Base-by-base conservation (phyloP, 2,888 invertebrate genomes). In the Polyploca ridens region DNA sequence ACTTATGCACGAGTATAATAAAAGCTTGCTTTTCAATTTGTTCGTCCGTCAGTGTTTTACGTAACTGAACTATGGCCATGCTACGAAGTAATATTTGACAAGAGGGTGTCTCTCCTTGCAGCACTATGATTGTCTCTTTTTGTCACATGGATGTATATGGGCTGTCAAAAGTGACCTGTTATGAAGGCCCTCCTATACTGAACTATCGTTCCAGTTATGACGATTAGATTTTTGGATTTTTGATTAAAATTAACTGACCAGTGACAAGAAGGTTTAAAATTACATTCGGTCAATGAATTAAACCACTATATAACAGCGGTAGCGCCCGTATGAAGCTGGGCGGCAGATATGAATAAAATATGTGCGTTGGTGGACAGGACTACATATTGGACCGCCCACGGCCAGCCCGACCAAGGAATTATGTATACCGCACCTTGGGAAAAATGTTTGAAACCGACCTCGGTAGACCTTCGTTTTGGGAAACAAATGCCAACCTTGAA, bases 271-370 rank as follows among this genome's bases (percentile, higher is more conserved):
- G 27, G 27, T 27, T 27, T 27, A n/a, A n/a, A 7, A n/a, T 10
- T 8, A n/a, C 11, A 54, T 10, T 19, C 16, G 19, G 5, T 6
- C 46, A n/a, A 54, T 54, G 54, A 16, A 54, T 54, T 54, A 54
- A 54, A 19, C 16, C 54, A 19, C 10, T 54, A 14, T 6, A n/a
- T n/a, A 54, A n/a, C 2, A 54, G 41, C 41, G 1, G 10, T 2
- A 10, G 19, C n/a, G 1, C 19, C 54, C 1, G 16, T 54, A 10
- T 54, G 54, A 19, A 54, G 10, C 19, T n/a, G 54, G 14, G 19
- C n/a, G n/a, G 19, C 10, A 54, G 54, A 10, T 54, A 14, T 62
- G 33, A 58, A 59, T 63, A n/a, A 44, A 63, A 49, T 44, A 58
- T 63, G 38, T 54, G 54, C 54, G 54, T 19, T 7, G 19, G 54